These are phyloP conservation scores for Thamnophis sirtalis DNA, from an alignment of 2,113 vertebrate species.

Conservation along the genomic window DNA sequence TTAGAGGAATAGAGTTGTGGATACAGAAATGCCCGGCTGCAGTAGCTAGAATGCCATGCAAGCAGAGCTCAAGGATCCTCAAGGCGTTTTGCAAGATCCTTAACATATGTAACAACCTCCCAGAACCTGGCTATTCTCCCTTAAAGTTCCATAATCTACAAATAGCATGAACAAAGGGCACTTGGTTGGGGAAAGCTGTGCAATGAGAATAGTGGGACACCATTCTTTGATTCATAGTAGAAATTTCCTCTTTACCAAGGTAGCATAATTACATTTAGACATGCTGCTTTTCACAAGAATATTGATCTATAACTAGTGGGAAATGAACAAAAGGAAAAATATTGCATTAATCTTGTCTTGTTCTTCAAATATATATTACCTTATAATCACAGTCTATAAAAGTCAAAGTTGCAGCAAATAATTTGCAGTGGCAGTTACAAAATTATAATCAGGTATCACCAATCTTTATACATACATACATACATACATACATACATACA, in stretches of 20 bases:
- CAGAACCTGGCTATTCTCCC: background rate
- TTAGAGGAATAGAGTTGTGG: slow-evolving; percentile 27
- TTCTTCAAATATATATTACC: background rate
- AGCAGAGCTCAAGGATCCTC: background rate
- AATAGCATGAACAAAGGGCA: background rate
- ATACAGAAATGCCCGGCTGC: background rate
- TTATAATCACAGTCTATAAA: background rate
- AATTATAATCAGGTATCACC: background rate
- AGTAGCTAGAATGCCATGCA: background rate
- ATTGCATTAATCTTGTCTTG: background rate
- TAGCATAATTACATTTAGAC: background rate
- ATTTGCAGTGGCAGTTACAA: background rate
- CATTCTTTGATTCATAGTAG: background rate
- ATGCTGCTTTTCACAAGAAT: background rate
- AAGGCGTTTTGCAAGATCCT: background rate
- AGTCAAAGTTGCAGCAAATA: background rate
- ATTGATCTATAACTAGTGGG: background rate
- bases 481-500: too few relatives aligned
- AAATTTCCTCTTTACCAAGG: background rate
- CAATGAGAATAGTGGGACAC: background rate
- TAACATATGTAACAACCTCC: background rate
- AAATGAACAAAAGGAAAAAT: background rate
- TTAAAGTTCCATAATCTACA: background rate
- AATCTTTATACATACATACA: too few relatives aligned
- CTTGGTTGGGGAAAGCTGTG: background rate